Conservation (phyloP, 2,797 vertebrate species). For the Myotis planiceps region DNA sequence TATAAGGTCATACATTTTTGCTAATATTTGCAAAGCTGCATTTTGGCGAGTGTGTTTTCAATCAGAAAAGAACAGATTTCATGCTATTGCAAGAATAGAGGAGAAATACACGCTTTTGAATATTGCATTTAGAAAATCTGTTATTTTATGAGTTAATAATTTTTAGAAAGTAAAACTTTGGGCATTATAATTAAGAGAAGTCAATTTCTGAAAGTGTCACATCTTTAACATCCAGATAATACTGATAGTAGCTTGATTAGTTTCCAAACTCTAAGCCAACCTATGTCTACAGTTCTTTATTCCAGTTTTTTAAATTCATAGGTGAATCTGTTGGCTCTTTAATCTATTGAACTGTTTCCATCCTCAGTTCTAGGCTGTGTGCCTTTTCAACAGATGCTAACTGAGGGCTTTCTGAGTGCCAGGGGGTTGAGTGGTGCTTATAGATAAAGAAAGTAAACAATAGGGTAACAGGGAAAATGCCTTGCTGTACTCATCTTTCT, state of each 20-base stretch:
- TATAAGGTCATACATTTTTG: background rate
- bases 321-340: constrained; percentile 32
- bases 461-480: background rate
- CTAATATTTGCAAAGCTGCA: constrained; percentile 13
- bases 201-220: constrained; percentile 22
- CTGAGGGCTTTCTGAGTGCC: background rate
- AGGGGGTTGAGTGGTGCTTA: constrained; percentile 25
- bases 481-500: background rate
- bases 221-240: constrained; percentile 28
- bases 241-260: background rate
- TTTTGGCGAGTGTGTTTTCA: background rate
- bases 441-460: constrained; percentile 18
- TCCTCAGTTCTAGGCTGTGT: constrained; percentile 19
- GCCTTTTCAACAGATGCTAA: constrained; percentile 53
- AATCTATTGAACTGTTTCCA: constrained; percentile 41
- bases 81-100: background rate
- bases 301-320: background rate
- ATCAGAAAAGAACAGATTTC: constrained; percentile 17
- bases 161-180: constrained; percentile 29
- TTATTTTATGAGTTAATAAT: background rate
- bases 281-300: constrained; percentile 21
- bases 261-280: background rate
- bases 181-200: background rate
- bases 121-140: background rate
- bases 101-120: background rate